These are phyloP conservation scores for Heliconius himera DNA, from an alignment of 1,140 invertebrate species.

Conservation along the genomic window DNA sequence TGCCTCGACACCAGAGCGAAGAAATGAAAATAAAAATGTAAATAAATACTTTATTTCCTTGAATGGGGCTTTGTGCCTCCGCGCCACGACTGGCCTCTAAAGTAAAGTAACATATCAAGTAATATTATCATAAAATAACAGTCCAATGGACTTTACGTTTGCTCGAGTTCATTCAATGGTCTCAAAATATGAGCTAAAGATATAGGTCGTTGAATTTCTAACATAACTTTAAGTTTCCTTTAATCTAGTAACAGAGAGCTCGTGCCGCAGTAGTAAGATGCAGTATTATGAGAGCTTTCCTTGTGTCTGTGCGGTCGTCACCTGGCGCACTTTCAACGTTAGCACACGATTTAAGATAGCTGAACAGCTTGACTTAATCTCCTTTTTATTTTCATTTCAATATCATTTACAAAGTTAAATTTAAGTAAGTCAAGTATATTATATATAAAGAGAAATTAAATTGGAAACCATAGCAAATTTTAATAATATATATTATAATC, in stretches of 20 bases:
- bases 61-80: too few species aligned
- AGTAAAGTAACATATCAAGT: neutral
- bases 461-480: too few species aligned
- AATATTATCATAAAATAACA: neutral
- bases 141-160: neutral
- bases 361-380: neutral
- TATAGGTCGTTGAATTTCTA: constrained; percentile 3
- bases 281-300: constrained; percentile 15
- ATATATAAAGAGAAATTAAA: too few species aligned
- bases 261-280: constrained; percentile 6
- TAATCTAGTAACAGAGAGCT: constrained; percentile 17
- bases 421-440: too few species aligned
- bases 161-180: neutral
- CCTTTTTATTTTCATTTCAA: neutral
- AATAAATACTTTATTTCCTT: too few species aligned
- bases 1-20: too few species aligned
- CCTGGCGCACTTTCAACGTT: constrained; percentile 19
- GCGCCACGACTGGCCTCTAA: too few species aligned
- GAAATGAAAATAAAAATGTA: too few species aligned
- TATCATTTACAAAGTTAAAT: neutral
- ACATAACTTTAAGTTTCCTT: constrained; percentile 12
- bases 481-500: too few species aligned
- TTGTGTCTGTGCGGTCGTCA: constrained; percentile 12
- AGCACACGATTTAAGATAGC: neutral
- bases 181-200: neutral